Conservation (phyloP, 2,797 vertebrate genomes). For the Propithecus perrieri region DNA sequence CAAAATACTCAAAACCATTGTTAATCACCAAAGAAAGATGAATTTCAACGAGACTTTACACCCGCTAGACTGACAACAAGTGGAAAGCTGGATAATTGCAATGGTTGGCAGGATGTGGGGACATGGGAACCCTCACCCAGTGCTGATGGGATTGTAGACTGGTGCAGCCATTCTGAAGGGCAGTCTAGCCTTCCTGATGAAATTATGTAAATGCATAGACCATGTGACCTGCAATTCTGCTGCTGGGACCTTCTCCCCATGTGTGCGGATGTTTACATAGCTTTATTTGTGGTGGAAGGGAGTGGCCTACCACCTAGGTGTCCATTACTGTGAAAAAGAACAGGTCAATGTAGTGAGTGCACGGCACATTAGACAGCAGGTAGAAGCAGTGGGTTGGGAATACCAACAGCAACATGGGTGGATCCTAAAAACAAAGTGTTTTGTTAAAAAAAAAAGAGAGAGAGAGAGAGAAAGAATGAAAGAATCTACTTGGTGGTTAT, state of each 20-base stretch:
- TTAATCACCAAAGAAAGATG: not conserved
- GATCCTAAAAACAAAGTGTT: not conserved
- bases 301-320: not conserved
- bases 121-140: not conserved
- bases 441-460: not conserved
- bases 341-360: not conserved
- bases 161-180: not conserved
- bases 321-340: not conserved
- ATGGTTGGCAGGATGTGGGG: not conserved
- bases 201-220: not conserved
- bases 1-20: not conserved
- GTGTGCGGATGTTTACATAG: not conserved
- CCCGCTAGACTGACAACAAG: not conserved
- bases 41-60: not conserved
- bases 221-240: not conserved
- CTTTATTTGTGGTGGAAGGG: not conserved
- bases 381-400: not conserved
- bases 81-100: not conserved
- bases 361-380: not conserved
- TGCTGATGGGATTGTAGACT: rapidly evolving
- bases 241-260: not conserved
- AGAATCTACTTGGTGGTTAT: not conserved
- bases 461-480: not conserved
- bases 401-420: not conserved
- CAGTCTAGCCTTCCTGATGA: not conserved